A percentile compares a stretch with the other conserved stretches of the same genome.
These are phyloP conservation scores for Berghia stephanieae DNA, from an alignment of 1,140 invertebrate species.

Conservation along the genomic window DNA sequence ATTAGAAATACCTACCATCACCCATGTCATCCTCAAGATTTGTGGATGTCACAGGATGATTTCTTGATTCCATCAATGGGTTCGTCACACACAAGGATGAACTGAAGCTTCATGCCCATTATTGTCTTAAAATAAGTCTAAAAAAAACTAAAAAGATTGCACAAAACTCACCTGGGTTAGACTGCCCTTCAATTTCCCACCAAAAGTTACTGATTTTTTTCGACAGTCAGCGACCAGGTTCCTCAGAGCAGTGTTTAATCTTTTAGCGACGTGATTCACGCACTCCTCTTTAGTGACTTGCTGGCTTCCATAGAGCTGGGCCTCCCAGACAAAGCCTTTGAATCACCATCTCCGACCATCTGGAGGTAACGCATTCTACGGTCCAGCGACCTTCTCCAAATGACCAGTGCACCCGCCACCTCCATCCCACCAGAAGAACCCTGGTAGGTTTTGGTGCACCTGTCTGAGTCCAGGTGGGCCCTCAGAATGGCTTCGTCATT, in stretches of 20 bases:
- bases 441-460: constrained; percentile 2
- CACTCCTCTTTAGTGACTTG: no score
- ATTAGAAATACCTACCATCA: no score
- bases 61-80: neutral
- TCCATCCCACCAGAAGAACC: no score
- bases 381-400: neutral
- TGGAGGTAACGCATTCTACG: no score
- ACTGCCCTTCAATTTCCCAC: neutral
- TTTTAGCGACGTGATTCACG: constrained; percentile 17
- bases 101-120: neutral
- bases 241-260: constrained; percentile 5
- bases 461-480: neutral
- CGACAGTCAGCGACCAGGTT: neutral
- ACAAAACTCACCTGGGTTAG: neutral
- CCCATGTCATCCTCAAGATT: no score
- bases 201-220: neutral
- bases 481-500: no score
- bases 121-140: neutral
- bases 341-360: constrained; percentile 18
- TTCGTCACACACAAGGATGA: neutral
- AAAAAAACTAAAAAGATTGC: neutral
- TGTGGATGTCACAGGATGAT: neutral
- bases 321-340: constrained; percentile 4
- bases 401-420: constrained; percentile 2
- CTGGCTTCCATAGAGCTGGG: neutral